Evolutionary conservation across 2,113 vertebrate genomes (phyloP), one percentile per base, ranked within the genome.

Genomic region (Motacilla alba): DNA sequence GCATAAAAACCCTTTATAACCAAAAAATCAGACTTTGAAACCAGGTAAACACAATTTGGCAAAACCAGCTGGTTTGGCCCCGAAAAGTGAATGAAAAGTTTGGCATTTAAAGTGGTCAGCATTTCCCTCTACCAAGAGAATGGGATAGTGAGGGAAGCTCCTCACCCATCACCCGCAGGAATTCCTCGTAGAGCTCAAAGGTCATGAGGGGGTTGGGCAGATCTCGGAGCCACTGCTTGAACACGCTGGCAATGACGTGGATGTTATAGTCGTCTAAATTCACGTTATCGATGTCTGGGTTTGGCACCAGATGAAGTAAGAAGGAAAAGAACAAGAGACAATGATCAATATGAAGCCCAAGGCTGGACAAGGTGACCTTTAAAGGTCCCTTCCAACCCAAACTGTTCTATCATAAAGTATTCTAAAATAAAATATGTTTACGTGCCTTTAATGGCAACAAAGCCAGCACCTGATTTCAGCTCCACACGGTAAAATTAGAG

Each of bases 251-350:
- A 8, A 99, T 99, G 69, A 99, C 99, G 1, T 99, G 99, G 97
- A 99, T 99, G 96, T 99, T 99, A 97, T 99, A 99, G 97, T 99
- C 99, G 2, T 99, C 99, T 70, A 99, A 98, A 97, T 99, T 99
- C 86, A 99, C 98, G 39, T 75, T 98, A 44, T 99, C 98, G 7
- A 99, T 98, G 97, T 99, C 99, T 99, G 97, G 10, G 88, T 73
- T 81, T 56, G 47, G 67, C 95, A 94, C 56, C 9, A 37, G 55
- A 62, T 31, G 21, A 33, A 67, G 44, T 21, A 41, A n/a, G 77
- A 67, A 75, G 63, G 33, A 75, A 47, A 74, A 39, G 76, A 35
- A 72, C 47, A 62, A 63, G 87, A 87, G 64, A n/a, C 47, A 74
- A 49, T 2, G 7, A 90, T 90, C 64, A 81, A 17, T 53, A 76